Conservation (phyloP, 2,113 vertebrate genomes). For the Myrmecobius fasciatus region DNA sequence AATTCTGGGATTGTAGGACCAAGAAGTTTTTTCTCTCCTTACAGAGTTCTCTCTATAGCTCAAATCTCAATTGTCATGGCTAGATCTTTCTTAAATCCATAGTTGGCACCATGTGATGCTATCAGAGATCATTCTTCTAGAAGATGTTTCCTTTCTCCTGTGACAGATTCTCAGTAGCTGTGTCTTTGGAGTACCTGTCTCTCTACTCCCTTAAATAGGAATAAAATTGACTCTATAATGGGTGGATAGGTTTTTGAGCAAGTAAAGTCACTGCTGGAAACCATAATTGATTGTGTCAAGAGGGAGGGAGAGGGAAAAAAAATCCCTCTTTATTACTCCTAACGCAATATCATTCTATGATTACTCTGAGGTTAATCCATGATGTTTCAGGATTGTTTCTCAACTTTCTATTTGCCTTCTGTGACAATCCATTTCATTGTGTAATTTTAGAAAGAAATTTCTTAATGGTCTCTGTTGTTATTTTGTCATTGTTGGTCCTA, state of each 20-base stretch:
- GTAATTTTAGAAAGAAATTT: background rate
- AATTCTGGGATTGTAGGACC: background rate
- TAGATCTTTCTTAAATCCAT: background rate
- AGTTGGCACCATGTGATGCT: background rate
- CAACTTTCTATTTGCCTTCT: background rate
- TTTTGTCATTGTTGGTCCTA: background rate
- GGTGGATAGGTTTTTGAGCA: background rate
- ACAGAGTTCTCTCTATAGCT: background rate
- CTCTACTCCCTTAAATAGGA: background rate
- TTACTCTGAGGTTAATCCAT: background rate
- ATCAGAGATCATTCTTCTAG: background rate
- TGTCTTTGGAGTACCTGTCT: background rate
- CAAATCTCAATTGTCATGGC: background rate
- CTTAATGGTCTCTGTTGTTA: background rate
- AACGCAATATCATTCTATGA: background rate
- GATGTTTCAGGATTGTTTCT: background rate
- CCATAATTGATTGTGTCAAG: background rate
- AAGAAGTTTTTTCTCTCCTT: background rate
- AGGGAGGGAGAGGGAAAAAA: background rate
- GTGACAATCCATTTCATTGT: background rate
- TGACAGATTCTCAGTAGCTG: no score
- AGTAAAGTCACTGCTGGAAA: background rate
- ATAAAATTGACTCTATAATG: background rate
- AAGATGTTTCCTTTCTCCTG: background rate
- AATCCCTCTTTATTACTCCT: background rate